Percentiles rank a stretch among this genome's conserved stretches.
phyloP scores from a whole-genome alignment of 1,140 invertebrate genomes.

The Lineus longissimus region DNA sequence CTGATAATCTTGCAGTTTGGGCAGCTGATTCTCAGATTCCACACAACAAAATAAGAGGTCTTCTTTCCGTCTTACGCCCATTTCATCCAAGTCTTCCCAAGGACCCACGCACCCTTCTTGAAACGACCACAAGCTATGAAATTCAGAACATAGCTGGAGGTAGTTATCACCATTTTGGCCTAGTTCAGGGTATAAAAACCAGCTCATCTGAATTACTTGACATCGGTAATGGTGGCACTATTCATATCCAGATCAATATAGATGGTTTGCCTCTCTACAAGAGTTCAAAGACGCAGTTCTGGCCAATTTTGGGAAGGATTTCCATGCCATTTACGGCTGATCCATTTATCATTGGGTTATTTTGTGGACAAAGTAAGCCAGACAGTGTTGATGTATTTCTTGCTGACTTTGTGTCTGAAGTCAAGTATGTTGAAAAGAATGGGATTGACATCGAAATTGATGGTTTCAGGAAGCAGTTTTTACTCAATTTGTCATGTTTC shows the following conservation, averaged over 20 bases:
- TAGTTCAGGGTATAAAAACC: slow-evolving; percentile 7
- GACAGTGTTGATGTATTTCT: slow-evolving; percentile 9
- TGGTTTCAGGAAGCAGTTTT: neutral
- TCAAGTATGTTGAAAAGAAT: slow-evolving; percentile 6
- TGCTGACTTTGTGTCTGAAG: slow-evolving; percentile 14
- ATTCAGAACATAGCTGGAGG: slow-evolving; percentile 10
- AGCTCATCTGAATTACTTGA: neutral
- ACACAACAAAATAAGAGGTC: neutral
- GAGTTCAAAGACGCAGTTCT: slow-evolving; percentile 8
- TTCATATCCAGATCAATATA: slow-evolving; percentile 13
- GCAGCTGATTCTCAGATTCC: no score
- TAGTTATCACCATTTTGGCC: slow-evolving; percentile 13
- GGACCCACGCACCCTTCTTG: slow-evolving; percentile 8
- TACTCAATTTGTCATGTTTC: slow-evolving; percentile 10
- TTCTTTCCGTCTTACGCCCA: neutral
- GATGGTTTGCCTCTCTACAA: slow-evolving; percentile 16
- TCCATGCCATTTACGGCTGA: neutral
- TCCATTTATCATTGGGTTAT: slow-evolving; percentile 19
- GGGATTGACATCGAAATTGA: neutral
- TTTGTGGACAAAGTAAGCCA: slow-evolving; percentile 12
- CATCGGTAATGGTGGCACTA: neutral
- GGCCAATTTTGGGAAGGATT: slow-evolving; percentile 9
- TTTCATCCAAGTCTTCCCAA: slow-evolving; percentile 11
- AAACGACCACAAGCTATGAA: slow-evolving; percentile 5
- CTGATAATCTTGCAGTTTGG: no score